Conservation (phyloP, 2,797 vertebrate species). For the Anguilla pacifica region DNA sequence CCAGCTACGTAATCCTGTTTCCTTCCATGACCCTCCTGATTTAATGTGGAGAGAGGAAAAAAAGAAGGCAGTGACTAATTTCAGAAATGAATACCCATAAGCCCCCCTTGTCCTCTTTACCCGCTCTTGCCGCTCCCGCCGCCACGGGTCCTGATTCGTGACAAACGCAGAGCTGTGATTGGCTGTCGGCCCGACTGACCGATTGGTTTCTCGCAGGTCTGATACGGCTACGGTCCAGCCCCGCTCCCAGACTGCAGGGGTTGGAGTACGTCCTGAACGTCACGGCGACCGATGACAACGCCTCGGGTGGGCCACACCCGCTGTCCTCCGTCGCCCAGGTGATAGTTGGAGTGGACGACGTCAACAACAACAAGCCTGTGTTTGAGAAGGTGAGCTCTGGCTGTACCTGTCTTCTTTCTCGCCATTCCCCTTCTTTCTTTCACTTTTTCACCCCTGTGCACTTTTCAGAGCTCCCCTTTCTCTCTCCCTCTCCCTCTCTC, state of each 20-base stretch:
- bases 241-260: slow-evolving; percentile 81
- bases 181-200: slow-evolving; percentile 50
- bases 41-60: background rate
- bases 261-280: slow-evolving; percentile 84
- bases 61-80: background rate
- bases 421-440: background rate
- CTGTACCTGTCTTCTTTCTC: background rate
- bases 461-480: background rate
- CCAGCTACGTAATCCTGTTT: background rate
- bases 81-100: background rate
- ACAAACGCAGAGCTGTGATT: slow-evolving; percentile 21
- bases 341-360: slow-evolving; percentile 82
- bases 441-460: background rate
- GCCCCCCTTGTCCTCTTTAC: background rate
- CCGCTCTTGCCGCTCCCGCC: background rate
- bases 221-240: slow-evolving; percentile 82
- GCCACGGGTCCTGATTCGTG: slow-evolving; percentile 56
- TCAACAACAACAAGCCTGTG: slow-evolving; percentile 89
- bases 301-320: slow-evolving; percentile 78
- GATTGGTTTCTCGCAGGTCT: slow-evolving; percentile 72
- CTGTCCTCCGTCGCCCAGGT: slow-evolving; percentile 80
- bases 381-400: slow-evolving; percentile 80
- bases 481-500: slow-evolving; percentile 6
- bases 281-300: slow-evolving; percentile 83
- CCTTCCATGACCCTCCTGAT: background rate